Base-by-base conservation (phyloP, 2,113 vertebrate species). In the Osmerus eperlanus region DNA sequence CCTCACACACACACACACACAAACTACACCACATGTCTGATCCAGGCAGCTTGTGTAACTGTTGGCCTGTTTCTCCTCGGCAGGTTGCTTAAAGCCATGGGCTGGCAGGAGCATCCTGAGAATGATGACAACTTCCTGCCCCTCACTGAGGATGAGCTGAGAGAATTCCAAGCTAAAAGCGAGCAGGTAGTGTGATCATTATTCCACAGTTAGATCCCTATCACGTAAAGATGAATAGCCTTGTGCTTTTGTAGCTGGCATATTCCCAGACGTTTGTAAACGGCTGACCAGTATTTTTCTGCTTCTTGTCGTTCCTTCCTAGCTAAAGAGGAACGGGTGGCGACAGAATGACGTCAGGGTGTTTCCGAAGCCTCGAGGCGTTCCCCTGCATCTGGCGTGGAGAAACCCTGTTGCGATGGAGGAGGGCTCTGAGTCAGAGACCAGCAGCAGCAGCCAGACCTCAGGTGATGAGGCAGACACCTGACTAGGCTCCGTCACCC, bases 61-160 rank as follows among this genome's bases (percentile, higher is more conserved):
- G 16, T 4, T 36, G 62, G 15, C 9, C 8, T 76, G 74, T 77
- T 65, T 72, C 62, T 74, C 79, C 54, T 66, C 12, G 15, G 66
- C 81, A 96, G 95, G 85, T 91, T 96, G 87, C 72, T 96, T 82
- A 96, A 94, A 92, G 93, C 93, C 84, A 96, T 96, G 95, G 95
- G 94, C 81, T 96, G 95, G 94, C 93, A 95, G 83, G 94, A 96
- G 68, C 93, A 93, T 78, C 94, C 94, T 75, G 95, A 96, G 88
- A 95, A 95, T 61, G 94, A 96, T 79, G 94, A 96, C 77, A 94
- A 92, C 86, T 96, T 91, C 85, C 91, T 93, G 87, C 95, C 95
- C 41, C 93, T 96, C 74, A 96, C 95, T 3, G 95, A 96, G 74
- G 95, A 95, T 79, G 95, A 96, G 80, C 92, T 96, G 81, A 93